Evolutionary conservation across 2,113 vertebrate species (phyloP).

Genomic region (Nettapus auritus): DNA sequence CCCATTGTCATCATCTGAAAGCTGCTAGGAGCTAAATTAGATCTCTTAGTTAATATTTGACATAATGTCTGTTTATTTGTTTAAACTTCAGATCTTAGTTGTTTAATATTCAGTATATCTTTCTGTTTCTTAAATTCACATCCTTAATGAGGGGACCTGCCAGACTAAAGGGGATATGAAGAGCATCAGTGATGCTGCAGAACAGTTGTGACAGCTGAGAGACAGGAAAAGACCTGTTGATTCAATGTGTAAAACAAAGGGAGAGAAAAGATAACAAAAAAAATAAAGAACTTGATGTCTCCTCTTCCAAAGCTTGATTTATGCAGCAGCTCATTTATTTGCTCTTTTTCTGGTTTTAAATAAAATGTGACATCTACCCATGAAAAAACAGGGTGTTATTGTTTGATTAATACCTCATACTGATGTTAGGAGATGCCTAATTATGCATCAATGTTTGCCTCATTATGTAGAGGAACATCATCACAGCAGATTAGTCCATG

Average conservation of each 20-base stretch:
- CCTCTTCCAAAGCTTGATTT: constrained; percentile 39
- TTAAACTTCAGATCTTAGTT: not conserved
- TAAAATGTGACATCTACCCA: constrained; percentile 35
- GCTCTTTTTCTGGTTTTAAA: constrained; percentile 27
- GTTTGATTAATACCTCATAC: constrained; percentile 67
- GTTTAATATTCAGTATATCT: not conserved
- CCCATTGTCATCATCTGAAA: not conserved
- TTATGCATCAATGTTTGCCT: constrained; percentile 69
- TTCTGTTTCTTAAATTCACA: constrained; percentile 2
- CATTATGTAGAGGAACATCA: constrained; percentile 59
- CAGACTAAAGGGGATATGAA: not conserved
- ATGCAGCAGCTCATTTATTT: constrained; percentile 29
- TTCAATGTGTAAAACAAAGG: constrained; percentile 33
- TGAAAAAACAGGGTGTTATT: constrained; percentile 34
- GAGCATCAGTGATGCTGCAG: not conserved
- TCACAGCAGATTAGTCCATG: constrained; percentile 59
- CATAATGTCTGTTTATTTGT: not conserved
- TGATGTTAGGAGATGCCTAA: constrained; percentile 71
- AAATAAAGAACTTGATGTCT: not conserved
- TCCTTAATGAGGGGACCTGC: constrained; percentile 18
- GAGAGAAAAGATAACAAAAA: constrained; percentile 35
- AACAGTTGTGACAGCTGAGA: constrained; percentile 41
- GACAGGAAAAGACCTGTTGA: constrained; percentile 5
- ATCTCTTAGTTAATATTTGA: not conserved
- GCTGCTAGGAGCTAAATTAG: not conserved